Conservation (phyloP, 2,113 vertebrate species). For the Corvus hawaiiensis region DNA sequence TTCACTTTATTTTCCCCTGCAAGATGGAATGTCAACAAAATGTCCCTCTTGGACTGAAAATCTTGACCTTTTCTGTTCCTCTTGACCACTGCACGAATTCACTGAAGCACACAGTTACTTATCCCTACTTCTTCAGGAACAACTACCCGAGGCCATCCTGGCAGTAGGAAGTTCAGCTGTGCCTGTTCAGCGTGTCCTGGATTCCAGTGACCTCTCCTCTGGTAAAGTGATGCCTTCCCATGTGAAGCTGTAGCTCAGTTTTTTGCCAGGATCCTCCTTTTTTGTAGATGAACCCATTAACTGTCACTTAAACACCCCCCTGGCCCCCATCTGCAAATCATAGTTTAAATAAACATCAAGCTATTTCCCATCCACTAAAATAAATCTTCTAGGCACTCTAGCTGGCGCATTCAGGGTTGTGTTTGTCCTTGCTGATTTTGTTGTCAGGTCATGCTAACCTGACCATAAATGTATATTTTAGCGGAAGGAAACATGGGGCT, state of each 20-base stretch:
- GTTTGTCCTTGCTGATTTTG: neutral
- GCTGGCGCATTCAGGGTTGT: neutral
- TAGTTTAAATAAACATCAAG: neutral
- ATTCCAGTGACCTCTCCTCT: neutral
- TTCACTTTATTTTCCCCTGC: neutral
- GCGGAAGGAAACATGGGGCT: neutral
- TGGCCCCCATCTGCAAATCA: neutral
- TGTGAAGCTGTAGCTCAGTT: neutral
- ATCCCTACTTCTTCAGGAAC: neutral
- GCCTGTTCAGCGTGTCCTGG: neutral
- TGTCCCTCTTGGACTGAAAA: neutral
- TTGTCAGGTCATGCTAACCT: conserved; percentile 48
- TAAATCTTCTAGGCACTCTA: neutral
- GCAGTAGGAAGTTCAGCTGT: neutral
- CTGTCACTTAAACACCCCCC: neutral
- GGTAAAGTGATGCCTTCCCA: neutral
- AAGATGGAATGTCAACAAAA: conserved; percentile 8
- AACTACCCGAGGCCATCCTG: accelerated
- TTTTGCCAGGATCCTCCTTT: neutral
- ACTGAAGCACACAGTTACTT: neutral
- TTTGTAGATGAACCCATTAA: neutral
- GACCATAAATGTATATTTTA: neutral
- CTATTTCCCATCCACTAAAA: neutral
- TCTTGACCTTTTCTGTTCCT: conserved; percentile 4
- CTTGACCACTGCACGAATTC: neutral